phyloP scores from a whole-genome alignment of 2,113 vertebrate genomes.

The Rhinichthys klamathensis region DNA sequence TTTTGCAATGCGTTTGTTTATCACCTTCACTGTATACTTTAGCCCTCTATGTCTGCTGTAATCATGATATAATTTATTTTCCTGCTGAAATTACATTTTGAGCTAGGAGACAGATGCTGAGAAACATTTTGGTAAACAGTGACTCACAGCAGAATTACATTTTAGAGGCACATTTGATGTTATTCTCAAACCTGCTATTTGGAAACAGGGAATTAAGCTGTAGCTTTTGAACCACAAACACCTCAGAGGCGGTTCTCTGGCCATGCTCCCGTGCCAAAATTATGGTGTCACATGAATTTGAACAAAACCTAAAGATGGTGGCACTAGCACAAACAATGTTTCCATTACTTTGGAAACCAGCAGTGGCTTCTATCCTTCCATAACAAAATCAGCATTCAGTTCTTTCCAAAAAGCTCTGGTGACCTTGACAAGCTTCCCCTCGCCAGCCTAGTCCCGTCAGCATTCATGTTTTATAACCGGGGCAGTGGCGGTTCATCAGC shows the following conservation, averaged over 20 bases:
- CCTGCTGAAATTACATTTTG: slow-evolving; percentile 15
- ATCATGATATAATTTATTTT: slow-evolving; percentile 14
- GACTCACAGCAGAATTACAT: not conserved
- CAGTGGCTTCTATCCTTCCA: not conserved
- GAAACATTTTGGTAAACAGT: slow-evolving; percentile 12
- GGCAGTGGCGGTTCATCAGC: slow-evolving; percentile 32
- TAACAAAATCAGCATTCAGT: not conserved
- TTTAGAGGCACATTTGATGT: slow-evolving; percentile 6
- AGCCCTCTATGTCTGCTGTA: slow-evolving; percentile 18
- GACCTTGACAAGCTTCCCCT: slow-evolving; percentile 32
- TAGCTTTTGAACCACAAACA: not conserved
- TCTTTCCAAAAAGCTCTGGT: slow-evolving; percentile 2
- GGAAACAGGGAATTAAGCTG: not conserved
- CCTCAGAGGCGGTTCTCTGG: not conserved
- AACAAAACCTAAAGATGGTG: slow-evolving; percentile 31
- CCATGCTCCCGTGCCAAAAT: slow-evolving; percentile 5
- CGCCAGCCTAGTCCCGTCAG: not conserved
- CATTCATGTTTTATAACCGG: slow-evolving; percentile 16
- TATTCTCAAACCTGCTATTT: not conserved
- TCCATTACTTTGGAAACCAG: not conserved
- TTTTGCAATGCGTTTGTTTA: not conserved
- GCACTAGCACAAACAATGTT: not conserved
- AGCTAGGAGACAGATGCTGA: not conserved
- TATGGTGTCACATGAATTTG: slow-evolving; percentile 13
- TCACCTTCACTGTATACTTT: not conserved